phyloP scores from a whole-genome alignment of 1,140 invertebrate species.

The Stegodyphus dumicola region DNA sequence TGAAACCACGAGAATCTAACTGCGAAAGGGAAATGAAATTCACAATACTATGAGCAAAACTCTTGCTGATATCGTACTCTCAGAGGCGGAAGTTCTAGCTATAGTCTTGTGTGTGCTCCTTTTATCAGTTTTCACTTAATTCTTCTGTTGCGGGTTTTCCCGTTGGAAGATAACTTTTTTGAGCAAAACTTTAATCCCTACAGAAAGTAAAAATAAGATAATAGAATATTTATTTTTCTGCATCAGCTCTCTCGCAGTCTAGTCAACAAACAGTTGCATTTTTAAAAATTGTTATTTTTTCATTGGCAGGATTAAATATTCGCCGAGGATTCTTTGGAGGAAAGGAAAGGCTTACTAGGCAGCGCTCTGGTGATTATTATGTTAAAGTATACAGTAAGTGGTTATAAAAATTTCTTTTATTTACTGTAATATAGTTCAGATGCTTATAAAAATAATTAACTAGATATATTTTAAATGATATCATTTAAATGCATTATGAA shows the following conservation, averaged over 20 bases:
- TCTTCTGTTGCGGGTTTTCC: slow-evolving; percentile 29
- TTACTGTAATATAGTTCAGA: too few species aligned
- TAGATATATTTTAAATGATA: too few species aligned
- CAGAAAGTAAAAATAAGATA: slow-evolving; percentile 5
- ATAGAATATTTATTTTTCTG: background rate
- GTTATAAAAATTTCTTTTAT: too few species aligned
- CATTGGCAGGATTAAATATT: too few species aligned
- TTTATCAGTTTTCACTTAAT: slow-evolving; percentile 52
- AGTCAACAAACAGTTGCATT: too few species aligned
- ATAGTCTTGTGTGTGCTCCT: background rate
- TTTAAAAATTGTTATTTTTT: too few species aligned
- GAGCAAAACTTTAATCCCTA: slow-evolving; percentile 21
- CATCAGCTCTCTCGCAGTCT: background rate
- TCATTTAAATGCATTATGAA: too few species aligned
- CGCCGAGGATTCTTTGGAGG: too few species aligned
- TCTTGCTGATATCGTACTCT: slow-evolving; percentile 27
- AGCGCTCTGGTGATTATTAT: too few species aligned
- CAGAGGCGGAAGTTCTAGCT: background rate
- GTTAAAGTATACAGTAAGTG: too few species aligned
- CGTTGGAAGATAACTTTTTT: slow-evolving; percentile 20
- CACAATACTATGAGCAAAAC: slow-evolving; percentile 24
- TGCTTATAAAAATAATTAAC: too few species aligned
- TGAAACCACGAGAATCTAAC: slow-evolving; percentile 29
- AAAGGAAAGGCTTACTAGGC: too few species aligned
- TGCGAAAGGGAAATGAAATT: slow-evolving; percentile 43